Evolutionary conservation across 2,888 invertebrate genomes (phyloP), one percentile per base, ranked within the genome.

Genomic region (Leistus spinibarbis): DNA sequence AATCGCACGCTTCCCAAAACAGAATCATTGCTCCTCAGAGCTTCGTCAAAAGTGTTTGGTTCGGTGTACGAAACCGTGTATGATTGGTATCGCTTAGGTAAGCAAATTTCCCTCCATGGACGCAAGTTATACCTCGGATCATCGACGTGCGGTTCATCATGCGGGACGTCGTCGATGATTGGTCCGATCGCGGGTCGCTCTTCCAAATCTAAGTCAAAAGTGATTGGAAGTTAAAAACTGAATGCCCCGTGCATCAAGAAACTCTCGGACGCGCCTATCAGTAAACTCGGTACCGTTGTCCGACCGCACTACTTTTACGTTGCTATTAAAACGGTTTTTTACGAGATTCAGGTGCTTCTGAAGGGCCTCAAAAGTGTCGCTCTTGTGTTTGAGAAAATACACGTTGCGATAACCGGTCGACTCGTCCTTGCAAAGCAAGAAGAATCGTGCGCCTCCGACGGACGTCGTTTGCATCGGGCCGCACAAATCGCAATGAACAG

Each of bases 251-350:
- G 69, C 54, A 13, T 76, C 77, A 63, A 82, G 69, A 69, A 69
- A 82, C 3, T 76, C 67, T 1, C 78, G 71, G 17, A 82, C 79
- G n/a, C 78, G 76, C 3, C 72, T 57, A 63, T 76, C 79, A 3
- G 56, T 60, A 57, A 79, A 80, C 27, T 81, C 79, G 1, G 69
- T 66, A 0, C 80, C 80, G 62, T 80, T 80, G 54, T 80, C 80
- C 2, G 79, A 76, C 62, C 79, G 79, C 0, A 81, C 60, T 24
- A 19, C 66, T 63, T 80, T 79, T 3, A 80, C 73, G 19, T 70
- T 78, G 7, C 66, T 71, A 3, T 76, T 78, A 0, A 74, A 79
- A 7, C 78, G 76, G 3, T 76, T 80, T 69, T 79, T 79, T 1
- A 78, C 77, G 7, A 77, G 72, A 3, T 66, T 68, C 53, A 78